These are phyloP conservation scores for Girardia tigrina DNA, from an alignment of 2,888 invertebrate genomes.

Conservation along the genomic window DNA sequence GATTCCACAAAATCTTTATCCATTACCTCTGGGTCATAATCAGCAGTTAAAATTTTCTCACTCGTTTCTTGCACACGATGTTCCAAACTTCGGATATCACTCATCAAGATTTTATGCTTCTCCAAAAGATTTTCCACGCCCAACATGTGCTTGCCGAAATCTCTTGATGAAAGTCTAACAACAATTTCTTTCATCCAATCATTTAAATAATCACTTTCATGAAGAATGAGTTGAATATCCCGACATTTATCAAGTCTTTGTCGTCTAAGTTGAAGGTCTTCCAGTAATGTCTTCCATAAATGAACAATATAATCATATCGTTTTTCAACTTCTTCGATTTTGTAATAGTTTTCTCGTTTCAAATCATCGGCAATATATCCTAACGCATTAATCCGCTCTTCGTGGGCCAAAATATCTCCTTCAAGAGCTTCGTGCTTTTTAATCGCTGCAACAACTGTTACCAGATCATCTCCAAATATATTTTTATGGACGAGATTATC, in stretches of 20 bases:
- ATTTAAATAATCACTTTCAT: slow-evolving; percentile 89
- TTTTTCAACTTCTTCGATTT: slow-evolving; percentile 70
- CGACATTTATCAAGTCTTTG: slow-evolving; percentile 79
- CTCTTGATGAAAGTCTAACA: slow-evolving; percentile 74
- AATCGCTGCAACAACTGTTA: slow-evolving; percentile 94
- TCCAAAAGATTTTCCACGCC: slow-evolving; percentile 95
- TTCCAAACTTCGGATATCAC: slow-evolving; percentile 91
- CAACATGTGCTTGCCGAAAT: slow-evolving; percentile 97
- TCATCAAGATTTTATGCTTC: slow-evolving; percentile 89
- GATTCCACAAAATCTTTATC: slow-evolving; percentile 87
- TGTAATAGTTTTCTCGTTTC: slow-evolving; percentile 89
- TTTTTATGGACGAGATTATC: slow-evolving; percentile 86
- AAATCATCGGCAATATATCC: slow-evolving; percentile 90
- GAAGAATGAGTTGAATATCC: slow-evolving; percentile 65
- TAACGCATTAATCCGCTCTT: slow-evolving; percentile 94
- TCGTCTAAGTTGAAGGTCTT: slow-evolving; percentile 77
- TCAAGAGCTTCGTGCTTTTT: slow-evolving; percentile 99
- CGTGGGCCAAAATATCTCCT: slow-evolving; percentile 97
- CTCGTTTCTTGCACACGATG: slow-evolving; percentile 82
- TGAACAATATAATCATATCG: slow-evolving; percentile 90
- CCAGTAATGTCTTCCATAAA: slow-evolving; percentile 89
- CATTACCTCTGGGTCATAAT: slow-evolving; percentile 74
- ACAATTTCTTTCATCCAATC: slow-evolving; percentile 93
- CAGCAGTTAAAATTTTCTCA: slow-evolving; percentile 51
- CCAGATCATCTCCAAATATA: slow-evolving; percentile 94